Evolutionary conservation across 2,113 vertebrate species (phyloP).

Genomic region (Bujurquina vittata): DNA sequence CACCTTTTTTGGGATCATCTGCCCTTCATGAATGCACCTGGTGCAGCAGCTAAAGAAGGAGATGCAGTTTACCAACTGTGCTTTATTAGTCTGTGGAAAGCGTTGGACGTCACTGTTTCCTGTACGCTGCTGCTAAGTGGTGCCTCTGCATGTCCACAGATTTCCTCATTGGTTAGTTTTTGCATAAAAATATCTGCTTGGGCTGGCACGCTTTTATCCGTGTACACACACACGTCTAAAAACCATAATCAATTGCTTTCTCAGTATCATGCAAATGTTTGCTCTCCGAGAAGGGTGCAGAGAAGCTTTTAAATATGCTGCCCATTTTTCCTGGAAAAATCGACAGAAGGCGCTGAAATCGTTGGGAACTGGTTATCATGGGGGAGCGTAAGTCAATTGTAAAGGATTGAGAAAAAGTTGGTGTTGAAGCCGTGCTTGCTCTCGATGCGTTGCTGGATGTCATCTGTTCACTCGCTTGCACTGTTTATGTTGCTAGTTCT

Average conservation of each 20-base stretch:
- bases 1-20: background rate
- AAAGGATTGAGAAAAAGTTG: background rate
- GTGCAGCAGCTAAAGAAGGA: background rate
- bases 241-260: background rate
- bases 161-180: background rate
- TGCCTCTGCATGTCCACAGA: background rate
- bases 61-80: background rate
- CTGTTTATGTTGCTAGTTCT: background rate
- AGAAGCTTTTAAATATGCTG: background rate
- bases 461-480: background rate
- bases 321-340: background rate
- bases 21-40: background rate
- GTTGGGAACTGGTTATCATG: background rate
- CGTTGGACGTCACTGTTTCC: fast-evolving
- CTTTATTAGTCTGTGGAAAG: background rate
- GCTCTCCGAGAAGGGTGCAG: background rate
- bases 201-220: background rate
- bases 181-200: background rate
- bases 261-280: background rate
- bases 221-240: background rate
- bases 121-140: background rate
- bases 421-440: background rate
- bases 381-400: background rate
- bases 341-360: background rate
- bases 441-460: background rate